Base-by-base conservation (phyloP, 2,888 invertebrate genomes). In the Synanthedon andrenaeformis region DNA sequence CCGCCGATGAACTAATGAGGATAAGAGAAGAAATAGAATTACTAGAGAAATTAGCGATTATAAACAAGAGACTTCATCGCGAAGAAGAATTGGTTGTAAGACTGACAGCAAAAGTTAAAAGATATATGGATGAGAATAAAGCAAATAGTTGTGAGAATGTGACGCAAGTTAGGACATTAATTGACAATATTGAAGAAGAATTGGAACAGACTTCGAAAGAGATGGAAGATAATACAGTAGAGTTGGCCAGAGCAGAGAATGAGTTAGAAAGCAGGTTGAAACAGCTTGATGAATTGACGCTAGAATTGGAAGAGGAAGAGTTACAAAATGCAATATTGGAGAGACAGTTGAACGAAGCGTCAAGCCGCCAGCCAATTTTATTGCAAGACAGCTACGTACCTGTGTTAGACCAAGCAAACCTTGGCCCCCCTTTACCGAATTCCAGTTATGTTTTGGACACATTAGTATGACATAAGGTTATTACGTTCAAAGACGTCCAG, bases 11-110 rank as follows among this genome's bases (percentile, higher is more conserved):
- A 62, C 71, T 88, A 1, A 89, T 90, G 51, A 89, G 90, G 67
- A 85, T 90, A 65, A 83, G 90, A 60, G 90, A 91, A 69, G 92
- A 93, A 79, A 89, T 92, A n/a, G 91, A 92, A 64, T 84, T 93
- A 60, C 82, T 93, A 64, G 94, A 94, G 66, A 92, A 91, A 74
- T 89, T 94, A 52, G 89, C 92, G 23, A 90, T 91, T 53, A 82
- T 94, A 28, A 94, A 94, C 72, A 92, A 93, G 69, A 89, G 91
- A 65, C 78, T 95, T 55, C 91, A 93, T 55, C 88, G 91, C 55
- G 93, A 94, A 71, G 93, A 94, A 69, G 93, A 93, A 70, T 79
- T 90, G 55, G 85, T 94, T 3, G 91, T 93, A 3, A 86, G 93
- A 61, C 71, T 95, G 45, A 90, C 91, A 41, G 89, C 90, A 3